phyloP scores from a whole-genome alignment of 2,888 invertebrate genomes.

The Drosophila testacea region DNA sequence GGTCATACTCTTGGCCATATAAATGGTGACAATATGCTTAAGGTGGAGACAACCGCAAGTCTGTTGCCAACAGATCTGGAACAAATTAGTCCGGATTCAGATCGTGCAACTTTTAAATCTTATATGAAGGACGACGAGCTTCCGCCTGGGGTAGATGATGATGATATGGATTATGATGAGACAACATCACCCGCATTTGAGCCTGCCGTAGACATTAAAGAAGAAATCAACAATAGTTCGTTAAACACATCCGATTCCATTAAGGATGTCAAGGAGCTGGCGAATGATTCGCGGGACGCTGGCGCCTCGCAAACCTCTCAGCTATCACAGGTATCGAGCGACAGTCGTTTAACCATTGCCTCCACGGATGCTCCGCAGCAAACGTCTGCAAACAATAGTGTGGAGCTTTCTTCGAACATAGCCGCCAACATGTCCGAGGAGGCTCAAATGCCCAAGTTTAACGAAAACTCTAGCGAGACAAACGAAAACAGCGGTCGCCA shows the following conservation, averaged over 20 bases:
- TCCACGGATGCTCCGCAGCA: conserved; percentile 86
- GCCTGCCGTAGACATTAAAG: conserved; percentile 85
- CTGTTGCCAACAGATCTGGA: conserved; percentile 91
- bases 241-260: conserved; percentile 61
- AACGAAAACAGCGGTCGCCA: conserved; percentile 46
- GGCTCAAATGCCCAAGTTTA: conserved; percentile 85
- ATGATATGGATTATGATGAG: conserved; percentile 86
- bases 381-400: conserved; percentile 73
- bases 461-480: conserved; percentile 80
- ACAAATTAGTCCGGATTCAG: conserved; percentile 93
- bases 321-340: conserved; percentile 88
- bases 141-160: conserved; percentile 84
- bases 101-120: conserved; percentile 86
- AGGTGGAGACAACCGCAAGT: conserved; percentile 82
- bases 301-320: conserved; percentile 87
- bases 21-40: conserved; percentile 67
- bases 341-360: conserved; percentile 84
- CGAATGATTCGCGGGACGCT: conserved; percentile 78
- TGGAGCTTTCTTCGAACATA: conserved; percentile 78
- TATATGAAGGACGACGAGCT: conserved; percentile 78
- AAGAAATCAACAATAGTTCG: conserved; percentile 65
- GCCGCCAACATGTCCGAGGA: conserved; percentile 84
- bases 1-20: conserved; percentile 68
- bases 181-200: conserved; percentile 61
- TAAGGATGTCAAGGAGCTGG: conserved; percentile 60